A percentile compares a stretch with the other conserved stretches of the same genome.
These are phyloP conservation scores for Smutsia temminckii DNA, from an alignment of 2,797 vertebrate species.

Conservation along the genomic window DNA sequence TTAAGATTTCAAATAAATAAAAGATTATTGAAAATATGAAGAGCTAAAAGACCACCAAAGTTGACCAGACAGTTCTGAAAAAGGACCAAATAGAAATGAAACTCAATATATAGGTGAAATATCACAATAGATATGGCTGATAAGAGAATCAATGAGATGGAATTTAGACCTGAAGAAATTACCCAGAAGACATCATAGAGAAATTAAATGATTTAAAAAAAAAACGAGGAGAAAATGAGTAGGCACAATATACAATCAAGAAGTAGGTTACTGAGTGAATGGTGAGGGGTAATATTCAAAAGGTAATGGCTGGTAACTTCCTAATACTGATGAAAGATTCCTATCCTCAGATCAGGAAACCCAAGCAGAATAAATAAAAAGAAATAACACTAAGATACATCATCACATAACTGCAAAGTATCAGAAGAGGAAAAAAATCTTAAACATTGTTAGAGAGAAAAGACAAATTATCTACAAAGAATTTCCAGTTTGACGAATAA, in stretches of 20 bases:
- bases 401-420: neutral
- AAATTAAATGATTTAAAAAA: neutral
- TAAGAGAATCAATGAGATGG: neutral
- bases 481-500: neutral
- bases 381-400: neutral
- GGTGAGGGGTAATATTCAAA: neutral
- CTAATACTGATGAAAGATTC: neutral
- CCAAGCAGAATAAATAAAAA: neutral
- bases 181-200: neutral
- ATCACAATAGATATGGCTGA: neutral
- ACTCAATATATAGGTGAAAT: neutral
- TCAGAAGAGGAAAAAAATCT: neutral
- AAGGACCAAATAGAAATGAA: neutral
- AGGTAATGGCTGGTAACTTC: neutral
- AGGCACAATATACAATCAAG: neutral
- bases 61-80: neutral
- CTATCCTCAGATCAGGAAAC: neutral
- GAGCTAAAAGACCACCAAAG: neutral
- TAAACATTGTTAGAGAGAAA: neutral
- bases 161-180: slow-evolving; percentile 23
- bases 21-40: neutral
- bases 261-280: neutral
- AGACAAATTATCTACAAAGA: neutral
- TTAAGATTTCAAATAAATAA: slow-evolving; percentile 21
- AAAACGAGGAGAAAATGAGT: neutral